Evolutionary conservation across 2,113 vertebrate species (phyloP).

Genomic region (Varanus komodoensis): DNA sequence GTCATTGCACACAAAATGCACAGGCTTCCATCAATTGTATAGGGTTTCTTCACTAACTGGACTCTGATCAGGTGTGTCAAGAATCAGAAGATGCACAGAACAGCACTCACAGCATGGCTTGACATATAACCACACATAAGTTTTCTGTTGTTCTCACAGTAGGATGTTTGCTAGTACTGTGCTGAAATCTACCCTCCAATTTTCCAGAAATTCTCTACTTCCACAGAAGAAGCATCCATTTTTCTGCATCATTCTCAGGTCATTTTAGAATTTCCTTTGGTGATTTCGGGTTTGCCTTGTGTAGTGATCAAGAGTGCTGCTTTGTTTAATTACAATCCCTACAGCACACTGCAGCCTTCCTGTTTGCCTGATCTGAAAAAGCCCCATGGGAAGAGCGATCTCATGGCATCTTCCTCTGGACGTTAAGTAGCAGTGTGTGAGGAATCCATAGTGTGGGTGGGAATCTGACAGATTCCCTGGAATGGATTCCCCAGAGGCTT

Average conservation of each 20-base stretch:
- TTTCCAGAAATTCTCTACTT: not conserved
- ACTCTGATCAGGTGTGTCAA: not conserved
- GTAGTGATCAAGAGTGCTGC: too few relatives aligned
- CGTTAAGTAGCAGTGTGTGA: too few relatives aligned
- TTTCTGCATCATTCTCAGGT: not conserved
- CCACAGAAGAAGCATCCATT: not conserved
- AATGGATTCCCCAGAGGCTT: too few relatives aligned
- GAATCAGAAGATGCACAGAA: not conserved
- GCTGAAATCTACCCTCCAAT: not conserved
- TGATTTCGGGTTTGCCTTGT: not conserved
- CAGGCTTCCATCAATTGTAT: not conserved
- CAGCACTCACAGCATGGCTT: not conserved
- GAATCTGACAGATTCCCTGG: too few relatives aligned
- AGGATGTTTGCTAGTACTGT: not conserved
- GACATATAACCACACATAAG: not conserved
- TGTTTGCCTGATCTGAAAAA: not conserved
- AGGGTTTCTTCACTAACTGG: not conserved
- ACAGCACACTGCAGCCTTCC: not conserved
- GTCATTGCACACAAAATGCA: too few relatives aligned
- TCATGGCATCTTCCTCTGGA: not conserved
- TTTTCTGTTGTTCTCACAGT: not conserved
- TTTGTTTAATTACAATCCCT: not conserved
- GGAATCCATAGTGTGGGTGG: too few relatives aligned
- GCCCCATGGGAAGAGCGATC: not conserved
- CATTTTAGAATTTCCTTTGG: not conserved